Conservation (phyloP, 1,140 invertebrate genomes). For the Pachyrhynchus sulphureomaculatus region DNA sequence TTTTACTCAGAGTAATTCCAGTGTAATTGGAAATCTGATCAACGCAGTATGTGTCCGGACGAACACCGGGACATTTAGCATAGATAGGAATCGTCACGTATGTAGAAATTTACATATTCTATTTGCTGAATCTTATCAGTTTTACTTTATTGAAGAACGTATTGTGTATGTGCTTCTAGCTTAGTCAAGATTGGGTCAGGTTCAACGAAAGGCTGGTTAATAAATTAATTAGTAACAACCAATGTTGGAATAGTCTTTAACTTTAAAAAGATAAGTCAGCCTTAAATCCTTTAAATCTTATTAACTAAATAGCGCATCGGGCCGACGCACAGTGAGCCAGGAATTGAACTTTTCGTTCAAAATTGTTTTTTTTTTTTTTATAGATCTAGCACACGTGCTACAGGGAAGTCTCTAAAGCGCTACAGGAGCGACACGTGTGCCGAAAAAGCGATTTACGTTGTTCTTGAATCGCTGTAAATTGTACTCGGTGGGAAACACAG, state of each 20-base stretch:
- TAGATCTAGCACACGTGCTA: too few relatives aligned
- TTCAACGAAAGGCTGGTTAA: slow-evolving; percentile 2
- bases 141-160: slow-evolving; percentile 18
- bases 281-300: too few relatives aligned
- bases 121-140: slow-evolving; percentile 31
- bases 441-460: too few relatives aligned
- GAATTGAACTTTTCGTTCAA: too few relatives aligned
- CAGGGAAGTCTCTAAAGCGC: too few relatives aligned
- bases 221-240: neutral
- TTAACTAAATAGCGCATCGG: too few relatives aligned
- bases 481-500: too few relatives aligned
- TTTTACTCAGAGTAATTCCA: slow-evolving; percentile 22
- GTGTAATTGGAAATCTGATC: slow-evolving; percentile 31
- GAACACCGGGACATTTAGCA: slow-evolving; percentile 26
- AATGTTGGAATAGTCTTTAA: neutral
- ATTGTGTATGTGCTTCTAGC: slow-evolving; percentile 11
- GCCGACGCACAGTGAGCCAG: too few relatives aligned
- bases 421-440: too few relatives aligned
- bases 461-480: too few relatives aligned
- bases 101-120: slow-evolving; percentile 29
- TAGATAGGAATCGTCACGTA: slow-evolving; percentile 31
- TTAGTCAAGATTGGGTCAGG: slow-evolving; percentile 4
- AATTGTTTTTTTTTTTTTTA: too few relatives aligned
- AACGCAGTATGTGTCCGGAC: slow-evolving; percentile 19
- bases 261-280: too few relatives aligned